Percentiles rank a stretch among this genome's conserved stretches.
Conservation (phyloP, 2,797 vertebrate species). For the Rousettus madagascariensis region DNA sequence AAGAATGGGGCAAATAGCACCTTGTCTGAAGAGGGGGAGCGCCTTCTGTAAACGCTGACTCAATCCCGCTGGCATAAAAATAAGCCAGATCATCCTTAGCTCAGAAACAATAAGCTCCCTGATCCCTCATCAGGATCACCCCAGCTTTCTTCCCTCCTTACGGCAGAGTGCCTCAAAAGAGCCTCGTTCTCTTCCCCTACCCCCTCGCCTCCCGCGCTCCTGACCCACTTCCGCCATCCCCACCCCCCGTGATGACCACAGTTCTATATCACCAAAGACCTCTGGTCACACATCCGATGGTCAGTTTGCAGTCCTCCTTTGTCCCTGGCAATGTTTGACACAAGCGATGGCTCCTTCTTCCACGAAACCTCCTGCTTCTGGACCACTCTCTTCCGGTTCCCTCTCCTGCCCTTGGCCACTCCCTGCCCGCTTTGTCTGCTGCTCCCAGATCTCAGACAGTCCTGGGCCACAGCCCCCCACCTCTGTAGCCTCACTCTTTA, state of each 20-base stretch:
- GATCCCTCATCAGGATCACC: neutral
- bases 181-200: fast-evolving
- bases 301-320: neutral
- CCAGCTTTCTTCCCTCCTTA: neutral
- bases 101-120: neutral
- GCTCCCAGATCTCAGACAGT: neutral
- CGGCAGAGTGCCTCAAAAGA: neutral
- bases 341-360: too few species aligned
- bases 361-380: neutral
- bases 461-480: neutral
- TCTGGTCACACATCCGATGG: fast-evolving
- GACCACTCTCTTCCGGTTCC: neutral
- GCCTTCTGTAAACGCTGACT: neutral
- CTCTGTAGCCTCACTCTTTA: neutral
- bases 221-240: neutral
- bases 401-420: neutral
- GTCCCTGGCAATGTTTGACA: neutral
- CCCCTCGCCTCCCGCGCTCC: neutral
- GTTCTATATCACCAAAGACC: neutral
- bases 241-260: fast-evolving
- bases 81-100: too few species aligned
- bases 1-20: neutral
- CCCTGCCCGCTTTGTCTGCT: neutral
- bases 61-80: neutral
- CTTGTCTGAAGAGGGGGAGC: neutral